Evolutionary conservation across 1,140 invertebrate species (phyloP), one percentile per base, ranked within the genome.

Genomic region (Caerostris extrusa): DNA sequence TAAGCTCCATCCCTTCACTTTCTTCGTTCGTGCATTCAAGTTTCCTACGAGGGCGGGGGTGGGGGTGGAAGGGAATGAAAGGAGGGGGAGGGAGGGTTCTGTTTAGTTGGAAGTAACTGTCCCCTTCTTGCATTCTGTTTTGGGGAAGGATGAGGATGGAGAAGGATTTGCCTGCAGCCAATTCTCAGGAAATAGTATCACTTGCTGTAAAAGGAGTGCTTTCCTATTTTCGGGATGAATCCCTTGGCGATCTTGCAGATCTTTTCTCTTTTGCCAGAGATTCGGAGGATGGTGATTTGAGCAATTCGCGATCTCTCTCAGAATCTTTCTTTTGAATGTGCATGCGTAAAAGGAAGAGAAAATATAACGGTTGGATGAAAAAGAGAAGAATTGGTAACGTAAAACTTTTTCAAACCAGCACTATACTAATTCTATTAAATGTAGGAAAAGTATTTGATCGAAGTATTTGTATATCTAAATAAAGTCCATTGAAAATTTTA

Each of bases 131-230:
- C 58, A 91, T 91, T 81, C 90, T 91, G 34, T 60, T 87, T 77
- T 87, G 57, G 19, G 56, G 50, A 60, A n/a, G 34, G 58, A 87
- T 19, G 83, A 86, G 81, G 69, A 90, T 90, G 71, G 89, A 83
- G 81, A 91, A 91, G 90, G 90, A 91, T 91, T 91, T 91, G 77
- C 77, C 90, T 64, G 19, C 3, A 56, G 77, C 58, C 90, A 91
- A 91, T 91, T 91, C 60, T 91, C 90, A 50, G 90, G 90, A 91
- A 91, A 91, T 91, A 83, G 77, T 91, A 91, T 91, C 77, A 91
- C 77, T 91, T 83, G 90, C 90, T 91, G 90, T 91, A 83, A 34
- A 34, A 83, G 61, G 77, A 91, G 90, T 91, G 77, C 90, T 91
- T 91, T 83, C 90, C 90, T 91, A 83, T 91, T 91, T 90, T 91